Percentiles rank a stretch among this genome's conserved stretches.
Evolutionary conservation across 2,113 vertebrate species (phyloP).

Genomic region (Elephantulus edwardii): DNA sequence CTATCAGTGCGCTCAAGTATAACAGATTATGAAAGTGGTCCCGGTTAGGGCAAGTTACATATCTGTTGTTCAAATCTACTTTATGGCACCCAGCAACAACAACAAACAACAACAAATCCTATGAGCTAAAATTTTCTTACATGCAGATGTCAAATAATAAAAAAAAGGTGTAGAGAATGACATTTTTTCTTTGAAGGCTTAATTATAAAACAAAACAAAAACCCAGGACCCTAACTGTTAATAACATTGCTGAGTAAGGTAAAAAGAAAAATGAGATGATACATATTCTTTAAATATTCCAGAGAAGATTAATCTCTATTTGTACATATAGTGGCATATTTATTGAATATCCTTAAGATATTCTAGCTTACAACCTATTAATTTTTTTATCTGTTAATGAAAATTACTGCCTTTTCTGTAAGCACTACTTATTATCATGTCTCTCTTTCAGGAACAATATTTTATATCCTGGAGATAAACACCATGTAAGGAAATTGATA

Average conservation of each 20-base stretch:
- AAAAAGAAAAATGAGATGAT: slow-evolving; percentile 36
- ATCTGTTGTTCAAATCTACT: too few relatives aligned
- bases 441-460: slow-evolving; percentile 25
- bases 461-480: slow-evolving; percentile 52
- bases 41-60: too few relatives aligned
- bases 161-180: slow-evolving; percentile 23
- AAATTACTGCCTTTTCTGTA: slow-evolving; percentile 60
- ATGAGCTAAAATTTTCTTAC: slow-evolving; percentile 44
- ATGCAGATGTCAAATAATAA: slow-evolving; percentile 15
- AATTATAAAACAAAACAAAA: slow-evolving; percentile 41
- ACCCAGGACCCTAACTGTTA: not conserved
- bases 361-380: not conserved
- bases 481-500: not conserved
- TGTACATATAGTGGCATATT: not conserved
- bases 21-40: too few relatives aligned
- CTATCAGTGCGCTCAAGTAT: too few relatives aligned
- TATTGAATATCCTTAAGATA: not conserved
- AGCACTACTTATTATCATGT: slow-evolving; percentile 39
- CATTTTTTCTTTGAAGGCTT: slow-evolving; percentile 32
- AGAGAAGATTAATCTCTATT: not conserved
- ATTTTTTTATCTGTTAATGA: slow-evolving; percentile 57
- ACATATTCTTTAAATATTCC: not conserved
- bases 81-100: too few relatives aligned
- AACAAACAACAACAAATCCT: too few relatives aligned
- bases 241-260: not conserved